Evolutionary conservation across 1,140 invertebrate genomes (phyloP), one percentile per base, ranked within the genome.

Genomic region (Nylanderia fulva): DNA sequence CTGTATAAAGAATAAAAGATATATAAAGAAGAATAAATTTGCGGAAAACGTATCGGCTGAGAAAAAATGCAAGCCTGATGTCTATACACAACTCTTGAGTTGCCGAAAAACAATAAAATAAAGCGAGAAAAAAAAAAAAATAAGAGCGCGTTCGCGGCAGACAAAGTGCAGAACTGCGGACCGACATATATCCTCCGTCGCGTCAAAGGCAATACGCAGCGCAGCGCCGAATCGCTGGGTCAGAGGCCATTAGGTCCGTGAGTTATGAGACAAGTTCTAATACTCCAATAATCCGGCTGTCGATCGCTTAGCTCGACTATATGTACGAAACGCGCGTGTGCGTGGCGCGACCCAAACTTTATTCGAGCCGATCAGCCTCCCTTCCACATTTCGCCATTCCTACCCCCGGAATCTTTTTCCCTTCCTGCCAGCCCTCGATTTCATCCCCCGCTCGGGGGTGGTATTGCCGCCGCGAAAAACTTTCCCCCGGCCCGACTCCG

Each of bases 211-310:
- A 93, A 91, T 91, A 90, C 89, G 86, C 86, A 90, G 88, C 69
- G 85, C 64, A 83, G 74, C 60, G 64, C 36, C 72, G 58, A 85
- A 88, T 88, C 85, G 85, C 80, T 85, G 79, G 88, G 89, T 87
- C 88, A 88, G 86, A 92, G 91, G 87, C 93, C 93, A 95, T 95
- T 95, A 94, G 91, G 86, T 86, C 64, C 82, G 86, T 94, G 93
- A 94, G 93, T 94, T 95, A 95, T 94, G 93, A 91, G 93, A 92
- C 92, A 94, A 94, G 92, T 94, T 94, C 90, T 94, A 91, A 94
- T 94, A 94, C 93, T 93, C 93, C 93, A 94, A 95, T 95, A 94
- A 94, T 94, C 92, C 92, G 91, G 90, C 91, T 93, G 93, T 90
- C 91, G 93, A 94, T 94, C 91, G 92, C 87, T 91, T 61, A 74